A percentile compares a stretch with the other conserved stretches of the same genome.
Evolutionary conservation across 2,113 vertebrate species (phyloP).

Genomic region (Sclerurus mexicanus): DNA sequence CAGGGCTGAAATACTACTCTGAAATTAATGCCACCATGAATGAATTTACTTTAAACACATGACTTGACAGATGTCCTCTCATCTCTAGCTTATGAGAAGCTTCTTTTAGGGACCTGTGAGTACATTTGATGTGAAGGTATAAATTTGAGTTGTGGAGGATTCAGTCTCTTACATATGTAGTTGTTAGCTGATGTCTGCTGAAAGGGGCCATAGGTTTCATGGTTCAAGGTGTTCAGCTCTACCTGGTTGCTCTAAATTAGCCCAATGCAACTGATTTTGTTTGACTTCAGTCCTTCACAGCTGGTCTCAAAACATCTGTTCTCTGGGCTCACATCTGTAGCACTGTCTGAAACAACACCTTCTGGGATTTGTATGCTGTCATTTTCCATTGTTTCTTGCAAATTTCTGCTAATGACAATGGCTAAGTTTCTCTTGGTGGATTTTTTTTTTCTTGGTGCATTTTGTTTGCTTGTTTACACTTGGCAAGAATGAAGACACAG

Average conservation of each 20-base stretch:
- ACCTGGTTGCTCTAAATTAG: not conserved
- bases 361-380: conserved; percentile 19
- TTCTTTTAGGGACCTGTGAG: not conserved
- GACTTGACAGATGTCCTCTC: not conserved
- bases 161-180: not conserved
- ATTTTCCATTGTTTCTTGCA: not conserved
- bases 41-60: not conserved
- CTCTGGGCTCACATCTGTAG: not conserved
- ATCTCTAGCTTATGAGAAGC: not conserved
- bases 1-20: not conserved
- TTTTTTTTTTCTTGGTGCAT: not conserved
- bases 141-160: not conserved
- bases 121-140: not conserved
- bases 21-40: not conserved
- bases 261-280: not conserved
- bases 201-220: not conserved
- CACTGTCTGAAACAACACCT: not conserved
- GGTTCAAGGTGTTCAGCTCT: not conserved
- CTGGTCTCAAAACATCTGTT: conserved; percentile 31
- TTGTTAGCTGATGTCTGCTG: not conserved
- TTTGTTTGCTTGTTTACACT: not conserved
- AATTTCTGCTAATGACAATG: not conserved
- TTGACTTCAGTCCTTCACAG: not conserved
- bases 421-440: not conserved
- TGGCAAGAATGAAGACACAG: not conserved